Evolutionary conservation across 2,888 invertebrate species (phyloP).

Genomic region (Scaptomyza polygonia): DNA sequence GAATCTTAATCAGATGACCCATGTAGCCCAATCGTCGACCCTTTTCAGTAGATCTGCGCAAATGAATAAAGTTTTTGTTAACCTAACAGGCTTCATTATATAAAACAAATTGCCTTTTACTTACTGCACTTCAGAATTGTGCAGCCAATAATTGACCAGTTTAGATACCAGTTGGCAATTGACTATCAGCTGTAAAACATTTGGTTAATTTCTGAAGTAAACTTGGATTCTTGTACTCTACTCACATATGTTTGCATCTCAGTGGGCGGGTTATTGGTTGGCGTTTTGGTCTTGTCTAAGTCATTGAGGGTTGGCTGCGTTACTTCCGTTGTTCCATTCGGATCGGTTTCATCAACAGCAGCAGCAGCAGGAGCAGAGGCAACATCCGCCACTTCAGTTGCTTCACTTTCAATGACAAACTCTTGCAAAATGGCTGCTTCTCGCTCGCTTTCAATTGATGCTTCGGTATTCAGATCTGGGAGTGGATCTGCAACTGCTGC

Average conservation of each 20-base stretch:
- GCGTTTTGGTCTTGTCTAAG: conserved; percentile 65
- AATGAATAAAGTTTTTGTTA: neutral
- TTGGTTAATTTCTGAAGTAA: neutral
- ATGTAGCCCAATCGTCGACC: conserved; percentile 87
- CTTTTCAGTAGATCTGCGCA: conserved; percentile 85
- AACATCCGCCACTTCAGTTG: conserved; percentile 1
- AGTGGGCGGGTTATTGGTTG: conserved; percentile 77
- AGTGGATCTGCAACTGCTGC: conserved; percentile 2
- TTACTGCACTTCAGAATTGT: conserved; percentile 91
- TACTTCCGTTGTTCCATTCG: conserved; percentile 13
- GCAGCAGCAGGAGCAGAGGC: conserved; percentile 11
- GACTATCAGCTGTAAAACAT: conserved; percentile 87
- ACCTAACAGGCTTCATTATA: neutral
- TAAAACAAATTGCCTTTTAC: conserved; percentile 78
- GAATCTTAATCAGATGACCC: conserved; percentile 88
- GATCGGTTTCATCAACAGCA: conserved; percentile 16
- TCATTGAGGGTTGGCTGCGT: conserved; percentile 45
- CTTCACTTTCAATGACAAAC: conserved; percentile 45
- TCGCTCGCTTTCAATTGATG: conserved; percentile 12
- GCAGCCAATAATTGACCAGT: conserved; percentile 92
- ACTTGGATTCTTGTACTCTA: conserved; percentile 16
- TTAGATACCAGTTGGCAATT: conserved; percentile 92
- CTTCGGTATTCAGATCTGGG: conserved; percentile 2
- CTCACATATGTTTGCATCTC: conserved; percentile 86
- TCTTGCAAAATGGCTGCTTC: conserved; percentile 9